A percentile compares a stretch with the other conserved stretches of the same genome.
Evolutionary conservation across 2,113 vertebrate genomes (phyloP).

Genomic region (Bos indicus): DNA sequence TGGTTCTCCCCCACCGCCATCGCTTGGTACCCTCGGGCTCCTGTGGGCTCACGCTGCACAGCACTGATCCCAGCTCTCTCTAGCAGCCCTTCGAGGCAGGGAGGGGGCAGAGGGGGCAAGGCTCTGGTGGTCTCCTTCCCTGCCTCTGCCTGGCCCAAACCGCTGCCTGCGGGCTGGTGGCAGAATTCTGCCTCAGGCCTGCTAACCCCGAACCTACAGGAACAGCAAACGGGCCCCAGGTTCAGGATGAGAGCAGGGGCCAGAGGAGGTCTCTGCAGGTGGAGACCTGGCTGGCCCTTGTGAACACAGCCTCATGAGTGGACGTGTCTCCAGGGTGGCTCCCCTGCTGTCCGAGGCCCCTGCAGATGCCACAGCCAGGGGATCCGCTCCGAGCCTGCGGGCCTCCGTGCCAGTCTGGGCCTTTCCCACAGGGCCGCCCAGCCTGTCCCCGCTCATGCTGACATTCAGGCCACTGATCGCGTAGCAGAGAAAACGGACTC

Average conservation of each 20-base stretch:
- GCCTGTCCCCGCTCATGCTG: background rate
- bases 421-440: background rate
- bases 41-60: background rate
- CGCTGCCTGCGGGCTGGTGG: background rate
- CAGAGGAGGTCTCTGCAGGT: background rate
- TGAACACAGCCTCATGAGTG: background rate
- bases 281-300: background rate
- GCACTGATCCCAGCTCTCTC: background rate
- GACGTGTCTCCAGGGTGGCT: accelerated
- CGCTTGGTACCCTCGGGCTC: accelerated
- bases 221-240: background rate
- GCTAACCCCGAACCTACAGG: background rate
- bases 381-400: accelerated
- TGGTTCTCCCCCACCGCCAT: no score
- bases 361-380: background rate
- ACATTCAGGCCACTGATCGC: background rate
- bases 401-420: background rate
- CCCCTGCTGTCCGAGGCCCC: background rate
- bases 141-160: background rate
- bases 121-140: background rate
- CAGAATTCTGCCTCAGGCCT: background rate
- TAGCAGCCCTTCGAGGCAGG: background rate
- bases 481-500: background rate
- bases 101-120: background rate
- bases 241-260: background rate